Conservation (phyloP, 53 echinoderm and acorn worm genomes). For the Stichopus horrens region DNA sequence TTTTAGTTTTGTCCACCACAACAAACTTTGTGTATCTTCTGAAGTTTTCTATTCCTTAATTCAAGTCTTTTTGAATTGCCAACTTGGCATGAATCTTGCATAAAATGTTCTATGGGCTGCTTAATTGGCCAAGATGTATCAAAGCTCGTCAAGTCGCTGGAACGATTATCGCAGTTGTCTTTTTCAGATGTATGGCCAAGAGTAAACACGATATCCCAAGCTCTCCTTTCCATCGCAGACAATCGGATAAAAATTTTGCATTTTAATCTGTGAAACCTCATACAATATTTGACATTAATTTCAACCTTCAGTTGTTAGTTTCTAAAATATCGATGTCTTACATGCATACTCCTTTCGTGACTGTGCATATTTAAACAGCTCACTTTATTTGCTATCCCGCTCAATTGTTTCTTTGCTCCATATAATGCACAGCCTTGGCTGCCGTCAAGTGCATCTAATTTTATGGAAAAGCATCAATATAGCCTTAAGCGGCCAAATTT, state of each 20-base stretch:
- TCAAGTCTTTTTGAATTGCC: too few relatives aligned
- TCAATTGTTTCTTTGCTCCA: constrained; percentile 46
- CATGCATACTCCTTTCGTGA: constrained; percentile 47
- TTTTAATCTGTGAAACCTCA: constrained; percentile 46
- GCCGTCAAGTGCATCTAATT: constrained; percentile 50
- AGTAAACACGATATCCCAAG: constrained; percentile 11
- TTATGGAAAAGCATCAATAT: constrained; percentile 52
- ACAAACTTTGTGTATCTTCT: too few relatives aligned
- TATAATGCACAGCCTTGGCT: constrained; percentile 44
- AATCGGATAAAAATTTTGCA: constrained; percentile 44
- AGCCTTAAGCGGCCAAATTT: constrained; percentile 47
- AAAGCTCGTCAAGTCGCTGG: constrained; percentile 3
- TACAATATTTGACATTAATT: constrained; percentile 48
- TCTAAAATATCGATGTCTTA: constrained; percentile 44
- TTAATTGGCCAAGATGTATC: constrained; percentile 18
- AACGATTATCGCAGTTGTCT: constrained; percentile 3
- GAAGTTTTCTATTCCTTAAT: too few relatives aligned
- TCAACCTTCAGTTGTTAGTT: constrained; percentile 49
- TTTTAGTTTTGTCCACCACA: too few relatives aligned
- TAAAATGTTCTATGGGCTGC: not conserved
- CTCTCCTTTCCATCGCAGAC: constrained; percentile 25
- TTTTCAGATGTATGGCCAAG: not conserved
- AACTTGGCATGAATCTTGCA: too few relatives aligned
- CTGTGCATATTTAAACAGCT: constrained; percentile 52
- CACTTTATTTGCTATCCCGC: constrained; percentile 44